Evolutionary conservation across 1,140 invertebrate genomes (phyloP), one percentile per base, ranked within the genome.

Genomic region (Zaprionus davidi): DNA sequence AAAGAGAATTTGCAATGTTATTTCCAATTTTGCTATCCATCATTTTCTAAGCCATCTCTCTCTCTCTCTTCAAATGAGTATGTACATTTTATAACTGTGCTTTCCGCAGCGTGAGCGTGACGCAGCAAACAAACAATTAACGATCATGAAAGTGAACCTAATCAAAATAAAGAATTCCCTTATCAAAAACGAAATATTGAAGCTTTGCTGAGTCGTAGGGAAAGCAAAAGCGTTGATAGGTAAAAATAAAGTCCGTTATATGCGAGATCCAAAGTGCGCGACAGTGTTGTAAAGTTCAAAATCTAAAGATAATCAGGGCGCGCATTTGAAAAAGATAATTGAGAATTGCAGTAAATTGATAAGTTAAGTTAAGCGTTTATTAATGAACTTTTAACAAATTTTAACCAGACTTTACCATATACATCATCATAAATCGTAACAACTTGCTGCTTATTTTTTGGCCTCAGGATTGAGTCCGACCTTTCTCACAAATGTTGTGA

Each of bases 401-500:
- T 22, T 5, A 51, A 24, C 20, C 22, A 51, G 46, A 51, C 20
- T 51, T 51, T 49, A n/a, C n/a, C n/a, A n/a, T n/a, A 20, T 20
- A 49, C 20, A 44, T 22, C 36, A 38, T 38, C 6, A 22, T 22
- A 20, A 24, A 5, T 22, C 20, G 20, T 13, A 51, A 51, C 11
- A 22, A 24, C 5, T 51, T 51, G 0, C 24, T 6, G 3, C 9
- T 13, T 55, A 17, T 59, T 55, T 11, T 6, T 63, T 64, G 9
- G 11, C 41, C 20, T 11, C 56, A 46, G 1, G 70, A 60, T n/a
- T 15, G 3, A 85, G 69, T 38, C 79, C 79, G 36, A 88, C 12
- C 20, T 84, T 88, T 28, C 22, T 17, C 1, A 76, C 78, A 70
- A 92, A 92, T 53, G 79, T 62, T 71, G 93, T 94, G 62, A 94